Percentiles rank a stretch among this genome's conserved stretches.
These are phyloP conservation scores for Silurus asotus DNA, from an alignment of 2,113 vertebrate genomes.

Conservation along the genomic window DNA sequence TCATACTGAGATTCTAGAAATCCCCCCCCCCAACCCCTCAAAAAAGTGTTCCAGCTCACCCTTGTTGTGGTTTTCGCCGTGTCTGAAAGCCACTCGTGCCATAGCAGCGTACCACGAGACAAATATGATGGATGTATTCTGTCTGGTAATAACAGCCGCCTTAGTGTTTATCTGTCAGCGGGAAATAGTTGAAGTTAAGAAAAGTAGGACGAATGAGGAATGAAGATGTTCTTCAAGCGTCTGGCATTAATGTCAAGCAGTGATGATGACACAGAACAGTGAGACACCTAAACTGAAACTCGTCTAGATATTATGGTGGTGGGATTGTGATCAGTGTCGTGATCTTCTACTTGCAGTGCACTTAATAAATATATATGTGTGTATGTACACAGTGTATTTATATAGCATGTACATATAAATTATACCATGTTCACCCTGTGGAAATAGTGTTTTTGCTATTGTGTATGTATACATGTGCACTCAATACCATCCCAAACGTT, in stretches of 20 bases:
- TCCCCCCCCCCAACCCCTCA: not conserved
- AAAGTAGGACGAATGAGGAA: constrained; percentile 30
- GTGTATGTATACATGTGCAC: too few species aligned
- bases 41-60: not conserved
- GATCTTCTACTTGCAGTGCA: not conserved
- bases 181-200: constrained; percentile 22
- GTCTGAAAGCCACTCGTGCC: constrained; percentile 30
- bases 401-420: too few species aligned
- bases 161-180: constrained; percentile 33
- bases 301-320: not conserved
- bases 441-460: too few species aligned
- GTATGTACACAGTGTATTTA: too few species aligned
- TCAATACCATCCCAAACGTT: not conserved
- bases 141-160: constrained; percentile 28
- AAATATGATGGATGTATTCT: constrained; percentile 35
- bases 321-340: not conserved
- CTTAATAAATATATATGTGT: too few species aligned
- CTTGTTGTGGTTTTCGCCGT: not conserved
- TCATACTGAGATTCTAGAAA: not conserved
- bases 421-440: too few species aligned
- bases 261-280: not conserved
- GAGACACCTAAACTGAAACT: not conserved
- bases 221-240: constrained; percentile 21
- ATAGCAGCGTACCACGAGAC: constrained; percentile 18
- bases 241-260: constrained; percentile 4